Evolutionary conservation across 2,113 vertebrate species (phyloP).

Genomic region (Semicossyphus pulcher): DNA sequence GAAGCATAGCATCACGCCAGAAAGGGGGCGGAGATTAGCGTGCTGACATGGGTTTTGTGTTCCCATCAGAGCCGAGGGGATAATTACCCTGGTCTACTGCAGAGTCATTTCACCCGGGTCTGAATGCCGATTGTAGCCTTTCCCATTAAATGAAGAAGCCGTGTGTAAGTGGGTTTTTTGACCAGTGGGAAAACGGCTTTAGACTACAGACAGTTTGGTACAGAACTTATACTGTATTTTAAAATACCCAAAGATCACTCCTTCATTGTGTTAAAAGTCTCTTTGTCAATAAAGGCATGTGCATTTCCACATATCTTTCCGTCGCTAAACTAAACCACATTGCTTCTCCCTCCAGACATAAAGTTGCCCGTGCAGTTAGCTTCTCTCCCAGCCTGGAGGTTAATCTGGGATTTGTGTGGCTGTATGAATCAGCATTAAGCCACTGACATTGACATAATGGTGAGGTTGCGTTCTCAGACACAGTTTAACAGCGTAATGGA

Average conservation of each 20-base stretch:
- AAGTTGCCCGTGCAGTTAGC: slow-evolving; percentile 48
- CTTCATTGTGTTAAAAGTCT: slow-evolving; percentile 2
- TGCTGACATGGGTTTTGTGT: too few species aligned
- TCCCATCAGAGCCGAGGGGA: too few species aligned
- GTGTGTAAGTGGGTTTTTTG: too few species aligned
- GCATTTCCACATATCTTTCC: not conserved
- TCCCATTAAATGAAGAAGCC: too few species aligned
- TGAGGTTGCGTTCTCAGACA: slow-evolving; percentile 75
- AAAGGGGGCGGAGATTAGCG: too few species aligned
- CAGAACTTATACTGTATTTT: not conserved
- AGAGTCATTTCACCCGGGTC: too few species aligned
- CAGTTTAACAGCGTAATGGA: slow-evolving; percentile 82
- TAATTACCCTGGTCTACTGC: too few species aligned
- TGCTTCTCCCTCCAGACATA: slow-evolving; percentile 42
- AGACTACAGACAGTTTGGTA: too few species aligned
- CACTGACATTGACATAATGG: slow-evolving; percentile 82
- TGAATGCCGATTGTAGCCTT: too few species aligned
- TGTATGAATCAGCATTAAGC: slow-evolving; percentile 81
- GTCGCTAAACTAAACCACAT: slow-evolving; percentile 50
- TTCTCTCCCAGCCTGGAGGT: slow-evolving; percentile 61
- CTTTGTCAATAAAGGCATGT: slow-evolving; percentile 8
- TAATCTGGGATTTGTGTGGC: slow-evolving; percentile 80
- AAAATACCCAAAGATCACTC: not conserved
- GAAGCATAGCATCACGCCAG: too few species aligned
- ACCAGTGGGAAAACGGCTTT: too few species aligned